Evolutionary conservation across 2,888 invertebrate species (phyloP).

Genomic region (Morinoia aosen): DNA sequence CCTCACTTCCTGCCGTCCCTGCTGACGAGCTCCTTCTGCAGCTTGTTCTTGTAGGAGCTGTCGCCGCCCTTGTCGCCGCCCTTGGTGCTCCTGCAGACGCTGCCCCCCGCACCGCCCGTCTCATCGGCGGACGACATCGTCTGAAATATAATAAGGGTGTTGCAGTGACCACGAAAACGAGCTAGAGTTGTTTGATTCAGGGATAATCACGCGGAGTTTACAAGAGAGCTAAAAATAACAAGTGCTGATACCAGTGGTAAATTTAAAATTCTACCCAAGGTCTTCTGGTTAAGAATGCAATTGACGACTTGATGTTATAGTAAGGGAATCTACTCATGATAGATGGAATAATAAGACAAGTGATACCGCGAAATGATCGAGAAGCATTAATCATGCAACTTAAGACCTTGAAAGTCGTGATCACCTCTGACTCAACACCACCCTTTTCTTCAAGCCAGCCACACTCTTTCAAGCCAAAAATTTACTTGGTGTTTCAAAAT

Average conservation of each 20-base stretch:
- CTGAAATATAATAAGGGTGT: conserved; percentile 30
- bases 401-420: too few relatives aligned
- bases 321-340: not conserved
- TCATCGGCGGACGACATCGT: conserved; percentile 71
- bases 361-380: not conserved
- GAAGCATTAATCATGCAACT: not conserved
- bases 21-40: conserved; percentile 87
- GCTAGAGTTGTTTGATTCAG: not conserved
- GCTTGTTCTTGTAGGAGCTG: conserved; percentile 81
- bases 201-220: not conserved
- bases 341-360: not conserved
- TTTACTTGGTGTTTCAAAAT: too few relatives aligned
- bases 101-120: conserved; percentile 70
- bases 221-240: not conserved
- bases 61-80: conserved; percentile 78
- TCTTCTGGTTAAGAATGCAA: not conserved
- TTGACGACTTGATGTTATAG: not conserved
- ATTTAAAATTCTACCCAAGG: not conserved
- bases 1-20: conserved; percentile 79
- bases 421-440: too few relatives aligned
- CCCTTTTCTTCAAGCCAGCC: too few relatives aligned
- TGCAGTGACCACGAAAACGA: not conserved
- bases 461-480: too few relatives aligned
- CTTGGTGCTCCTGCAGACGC: conserved; percentile 71
- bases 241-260: not conserved